A percentile compares a stretch with the other conserved stretches of the same genome.
phyloP scores from a whole-genome alignment of 2,113 vertebrate genomes.

The Leptocoma aspasia region DNA sequence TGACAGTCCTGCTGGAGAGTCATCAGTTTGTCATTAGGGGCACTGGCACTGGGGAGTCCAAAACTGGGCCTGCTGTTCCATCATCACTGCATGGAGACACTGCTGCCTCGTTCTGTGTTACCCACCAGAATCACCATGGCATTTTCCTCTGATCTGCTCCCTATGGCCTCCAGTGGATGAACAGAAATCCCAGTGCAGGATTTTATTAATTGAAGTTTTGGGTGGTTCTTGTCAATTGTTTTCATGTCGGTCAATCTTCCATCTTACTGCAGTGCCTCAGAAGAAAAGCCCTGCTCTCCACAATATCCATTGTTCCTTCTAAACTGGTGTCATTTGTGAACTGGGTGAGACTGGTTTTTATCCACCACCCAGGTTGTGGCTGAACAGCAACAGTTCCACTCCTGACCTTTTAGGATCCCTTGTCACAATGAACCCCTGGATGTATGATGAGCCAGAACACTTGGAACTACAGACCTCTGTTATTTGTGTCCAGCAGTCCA shows the following conservation, averaged over 20 bases:
- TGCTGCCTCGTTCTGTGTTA: not conserved
- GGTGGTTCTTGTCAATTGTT: not conserved
- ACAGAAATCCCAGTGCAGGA: not conserved
- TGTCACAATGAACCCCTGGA: not conserved
- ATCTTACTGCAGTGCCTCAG: not conserved
- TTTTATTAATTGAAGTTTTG: not conserved
- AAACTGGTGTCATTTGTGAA: not conserved
- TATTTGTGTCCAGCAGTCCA: not conserved
- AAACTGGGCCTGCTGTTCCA: not conserved
- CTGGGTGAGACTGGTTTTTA: not conserved
- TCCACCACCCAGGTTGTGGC: not conserved
- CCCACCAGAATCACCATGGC: not conserved
- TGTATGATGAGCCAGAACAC: not conserved
- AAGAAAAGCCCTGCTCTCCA: not conserved
- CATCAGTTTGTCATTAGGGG: not conserved
- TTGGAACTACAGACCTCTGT: not conserved
- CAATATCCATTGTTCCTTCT: not conserved
- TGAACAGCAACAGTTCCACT: not conserved
- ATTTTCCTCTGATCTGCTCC: not conserved
- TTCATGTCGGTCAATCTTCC: not conserved
- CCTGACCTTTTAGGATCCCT: not conserved
- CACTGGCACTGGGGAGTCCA: not conserved
- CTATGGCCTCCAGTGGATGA: too few species aligned
- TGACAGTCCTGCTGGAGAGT: not conserved
- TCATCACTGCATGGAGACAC: not conserved